These are phyloP conservation scores for Geodia barretti DNA, from an alignment of 37 sponge, comb jelly and placozoan species.

Conservation along the genomic window DNA sequence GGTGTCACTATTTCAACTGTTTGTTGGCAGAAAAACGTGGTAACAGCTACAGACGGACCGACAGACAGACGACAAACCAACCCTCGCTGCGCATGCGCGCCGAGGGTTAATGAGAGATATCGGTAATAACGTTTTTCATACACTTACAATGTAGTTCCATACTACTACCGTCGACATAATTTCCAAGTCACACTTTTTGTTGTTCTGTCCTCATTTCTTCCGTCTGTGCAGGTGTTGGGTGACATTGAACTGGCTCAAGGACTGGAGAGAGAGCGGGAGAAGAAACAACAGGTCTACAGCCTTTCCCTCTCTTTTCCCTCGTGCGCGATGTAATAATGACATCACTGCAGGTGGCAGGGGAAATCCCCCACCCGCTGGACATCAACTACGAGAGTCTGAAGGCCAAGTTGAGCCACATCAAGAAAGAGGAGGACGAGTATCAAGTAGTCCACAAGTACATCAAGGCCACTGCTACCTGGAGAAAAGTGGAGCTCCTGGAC, in stretches of 20 bases:
- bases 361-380: constrained; percentile 79
- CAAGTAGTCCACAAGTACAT: constrained; percentile 66
- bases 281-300: constrained; percentile 26
- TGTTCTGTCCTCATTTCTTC: no score
- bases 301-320: background rate
- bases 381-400: constrained; percentile 70
- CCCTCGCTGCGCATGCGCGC: no score
- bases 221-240: constrained; percentile 77
- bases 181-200: no score
- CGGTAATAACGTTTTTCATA: no score
- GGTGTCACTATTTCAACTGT: no score
- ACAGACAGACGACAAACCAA: no score
- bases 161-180: no score
- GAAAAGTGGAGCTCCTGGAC: constrained; percentile 48
- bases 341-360: constrained; percentile 18
- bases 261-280: constrained; percentile 60
- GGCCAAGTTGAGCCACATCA: constrained; percentile 50
- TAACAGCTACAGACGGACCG: no score
- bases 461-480: constrained; percentile 23
- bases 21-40: no score
- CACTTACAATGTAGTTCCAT: no score
- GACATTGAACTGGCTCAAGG: constrained; percentile 90
- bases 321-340: background rate
- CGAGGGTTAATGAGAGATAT: no score
- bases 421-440: constrained; percentile 22